Percentiles rank a stretch among this genome's conserved stretches.
phyloP scores from a whole-genome alignment of 2,113 vertebrate genomes.

The Pelobates fuscus region DNA sequence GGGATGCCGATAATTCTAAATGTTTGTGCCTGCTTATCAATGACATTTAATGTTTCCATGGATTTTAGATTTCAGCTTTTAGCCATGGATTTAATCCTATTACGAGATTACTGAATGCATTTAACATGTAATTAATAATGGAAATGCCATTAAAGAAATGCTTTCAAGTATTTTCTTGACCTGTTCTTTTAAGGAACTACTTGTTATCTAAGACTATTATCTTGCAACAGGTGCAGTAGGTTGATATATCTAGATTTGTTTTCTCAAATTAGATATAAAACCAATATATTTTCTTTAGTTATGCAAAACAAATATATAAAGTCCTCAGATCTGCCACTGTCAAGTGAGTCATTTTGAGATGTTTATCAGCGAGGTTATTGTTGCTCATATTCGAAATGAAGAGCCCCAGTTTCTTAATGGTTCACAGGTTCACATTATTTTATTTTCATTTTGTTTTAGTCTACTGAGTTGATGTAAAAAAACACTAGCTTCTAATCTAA shows the following conservation, averaged over 20 bases:
- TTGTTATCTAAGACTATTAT: not conserved
- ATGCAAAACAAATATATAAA: constrained; percentile 2
- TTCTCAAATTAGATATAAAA: not conserved
- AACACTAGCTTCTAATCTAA: constrained; percentile 28
- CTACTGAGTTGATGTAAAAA: constrained; percentile 34
- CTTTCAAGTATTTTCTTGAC: not conserved
- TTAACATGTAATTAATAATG: constrained; percentile 14
- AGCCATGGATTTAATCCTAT: constrained; percentile 6
- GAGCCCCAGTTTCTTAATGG: constrained; percentile 1
- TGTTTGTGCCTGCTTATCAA: constrained; percentile 10
- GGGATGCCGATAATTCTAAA: no score
- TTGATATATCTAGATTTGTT: not conserved
- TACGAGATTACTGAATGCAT: constrained; percentile 11
- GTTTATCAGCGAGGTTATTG: constrained; percentile 28
- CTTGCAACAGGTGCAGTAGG: not conserved
- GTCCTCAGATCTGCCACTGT: not conserved
- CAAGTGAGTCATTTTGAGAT: constrained; percentile 18
- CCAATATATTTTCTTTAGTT: not conserved
- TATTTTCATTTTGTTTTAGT: not conserved
- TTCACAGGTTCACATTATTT: not conserved
- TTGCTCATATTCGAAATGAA: not conserved
- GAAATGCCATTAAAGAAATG: not conserved
- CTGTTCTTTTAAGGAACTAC: not conserved
- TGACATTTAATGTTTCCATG: constrained; percentile 7
- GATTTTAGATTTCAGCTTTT: constrained; percentile 15